Evolutionary conservation across 2,888 invertebrate species (phyloP), one percentile per base, ranked within the genome.

Genomic region (Heteromyza rotundicornis): DNA sequence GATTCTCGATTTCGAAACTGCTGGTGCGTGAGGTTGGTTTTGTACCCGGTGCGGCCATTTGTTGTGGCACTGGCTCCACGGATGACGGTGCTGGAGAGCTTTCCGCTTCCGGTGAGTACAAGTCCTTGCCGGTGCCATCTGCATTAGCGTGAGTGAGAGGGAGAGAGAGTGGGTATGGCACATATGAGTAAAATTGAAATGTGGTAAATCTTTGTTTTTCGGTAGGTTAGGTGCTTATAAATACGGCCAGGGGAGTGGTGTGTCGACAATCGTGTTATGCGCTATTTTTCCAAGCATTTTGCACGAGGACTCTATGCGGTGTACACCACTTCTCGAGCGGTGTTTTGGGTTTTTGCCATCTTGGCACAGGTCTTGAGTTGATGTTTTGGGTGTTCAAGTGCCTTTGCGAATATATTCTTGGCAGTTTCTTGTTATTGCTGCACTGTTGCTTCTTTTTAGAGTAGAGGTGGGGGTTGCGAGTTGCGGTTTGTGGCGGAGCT

Each of bases 1-100:
- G 88, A 85, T 95, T 95, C 85, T 96, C 96, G 77, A 96, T 96
- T 86, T 96, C 96, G 83, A 95, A 94, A 62, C 95, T 94, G 84
- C 95, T 95, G 65, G 95, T 92, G 72, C 95, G 87, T 57, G 92
- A 92, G 72, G 90, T 89, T 76, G 89, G 89, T 84, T 90, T 91
- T 57, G 76, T 71, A 64, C 73, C 75, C 36, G 32, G 36, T 16
- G 17, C 60, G 19, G 55, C 63, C 49, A 60, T 60, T 62, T 69
- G 69, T 40, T 67, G 62, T 61, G 71, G 69, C 59, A 75, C 74
- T 62, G 82, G 82, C 66, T 83, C 83, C 67, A 81, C 76, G 65
- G 83, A 84, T 76, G 86, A 84, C 61, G 86, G 84, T 64, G 86
- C 84, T 64, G 86, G 84, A 27, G 86, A 85, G 71, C 84, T 86